Base-by-base conservation (phyloP, 2,797 vertebrate genomes). In the Falco naumanni region DNA sequence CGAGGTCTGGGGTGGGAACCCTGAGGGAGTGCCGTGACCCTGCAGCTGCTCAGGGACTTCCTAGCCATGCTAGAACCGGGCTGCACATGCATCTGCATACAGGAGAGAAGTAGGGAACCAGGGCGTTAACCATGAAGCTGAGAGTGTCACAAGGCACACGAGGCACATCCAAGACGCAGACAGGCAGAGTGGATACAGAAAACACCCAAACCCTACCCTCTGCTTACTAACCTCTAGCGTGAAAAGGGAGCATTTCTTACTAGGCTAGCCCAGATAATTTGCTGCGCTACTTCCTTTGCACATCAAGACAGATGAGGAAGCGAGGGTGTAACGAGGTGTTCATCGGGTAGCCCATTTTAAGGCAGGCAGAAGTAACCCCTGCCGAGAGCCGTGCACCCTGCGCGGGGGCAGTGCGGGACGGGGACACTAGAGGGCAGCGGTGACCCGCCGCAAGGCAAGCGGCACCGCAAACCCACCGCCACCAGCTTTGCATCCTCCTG, bases 351-450 rank as follows among this genome's bases (percentile, higher is more conserved):
- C 34, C 31, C 26, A 1, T 26, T 48, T 41, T 9, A 16, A 37
- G 51, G 6, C 6, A 1, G 37, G 70, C 8, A 11, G 19, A 37
- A 43, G 39, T 3, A 26, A 26, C 26, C 43, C 16, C 43, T 45
- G 43, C 43, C 43, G 43, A 18, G 43, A 45, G 43, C 43, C 43
- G 43, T 18, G 43, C 41, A 7, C 41, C 41, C 41, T 43, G 41
- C 41, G 41, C 41, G 43, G 43, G 43, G 56, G 43, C 64, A 34
- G n/a, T 19, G 61, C 57, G 3, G n/a, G 28, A 6, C 25, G 2
- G 17, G 65, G 86, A 68, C 89, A 28, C 64, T 34, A 93, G 95
- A 24, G 80, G 96, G 96, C 96, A 90, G 84, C 74, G 24, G 2
- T 16, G 94, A 12, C 69, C 11, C 4, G 74, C 84, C 7, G 57